Evolutionary conservation across 2,888 invertebrate species (phyloP).

Genomic region (Troides helena): DNA sequence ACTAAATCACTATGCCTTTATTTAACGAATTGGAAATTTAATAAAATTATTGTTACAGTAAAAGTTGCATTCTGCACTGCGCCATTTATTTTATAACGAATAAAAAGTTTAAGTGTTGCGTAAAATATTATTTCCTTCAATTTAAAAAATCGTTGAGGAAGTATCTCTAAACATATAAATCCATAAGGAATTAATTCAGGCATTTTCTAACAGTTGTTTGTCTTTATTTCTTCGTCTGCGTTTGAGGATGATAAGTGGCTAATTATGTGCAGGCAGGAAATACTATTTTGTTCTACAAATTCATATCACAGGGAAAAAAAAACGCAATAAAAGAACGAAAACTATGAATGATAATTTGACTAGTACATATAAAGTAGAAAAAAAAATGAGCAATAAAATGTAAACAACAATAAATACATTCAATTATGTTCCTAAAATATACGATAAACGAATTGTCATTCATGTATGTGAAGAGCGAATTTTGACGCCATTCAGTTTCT

Average conservation of each 20-base stretch:
- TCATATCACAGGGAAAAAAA: slow-evolving; percentile 71
- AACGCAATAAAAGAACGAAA: slow-evolving; percentile 51
- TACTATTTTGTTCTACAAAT: slow-evolving; percentile 66
- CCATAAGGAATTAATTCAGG: too few species aligned
- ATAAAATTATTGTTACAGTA: slow-evolving; percentile 46
- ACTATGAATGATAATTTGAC: slow-evolving; percentile 63
- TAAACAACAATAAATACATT: slow-evolving; percentile 42
- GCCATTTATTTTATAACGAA: slow-evolving; percentile 2
- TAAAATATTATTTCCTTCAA: too few species aligned
- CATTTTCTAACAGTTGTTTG: background rate
- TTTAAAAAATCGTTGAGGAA: too few species aligned
- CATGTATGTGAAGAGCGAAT: background rate
- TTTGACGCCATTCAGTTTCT: background rate
- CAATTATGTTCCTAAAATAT: slow-evolving; percentile 8
- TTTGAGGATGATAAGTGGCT: slow-evolving; percentile 69
- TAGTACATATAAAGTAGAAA: slow-evolving; percentile 59
- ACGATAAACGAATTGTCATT: background rate
- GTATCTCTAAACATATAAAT: too few species aligned
- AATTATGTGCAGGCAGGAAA: slow-evolving; percentile 46
- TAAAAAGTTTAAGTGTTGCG: background rate
- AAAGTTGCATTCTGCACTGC: slow-evolving; percentile 44
- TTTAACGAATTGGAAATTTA: slow-evolving; percentile 45
- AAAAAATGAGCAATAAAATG: slow-evolving; percentile 44
- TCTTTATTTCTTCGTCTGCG: slow-evolving; percentile 37
- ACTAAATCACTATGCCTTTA: slow-evolving; percentile 69